These are phyloP conservation scores for Pasiphila rectangulata DNA, from an alignment of 2,888 invertebrate genomes.

Conservation along the genomic window DNA sequence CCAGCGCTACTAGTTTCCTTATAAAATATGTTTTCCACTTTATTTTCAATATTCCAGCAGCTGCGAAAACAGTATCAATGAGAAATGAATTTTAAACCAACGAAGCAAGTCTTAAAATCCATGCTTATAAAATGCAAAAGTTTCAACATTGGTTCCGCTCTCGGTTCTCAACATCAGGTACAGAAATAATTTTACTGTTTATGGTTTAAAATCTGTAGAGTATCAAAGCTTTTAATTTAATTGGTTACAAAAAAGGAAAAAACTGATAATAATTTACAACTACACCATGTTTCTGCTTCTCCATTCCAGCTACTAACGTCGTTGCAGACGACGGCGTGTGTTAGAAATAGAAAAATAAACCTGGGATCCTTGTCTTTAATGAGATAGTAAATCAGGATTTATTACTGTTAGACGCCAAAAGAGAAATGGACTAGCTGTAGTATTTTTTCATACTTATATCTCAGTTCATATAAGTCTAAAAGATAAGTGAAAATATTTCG, in stretches of 20 bases:
- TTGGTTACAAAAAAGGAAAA: slow-evolving; percentile 24
- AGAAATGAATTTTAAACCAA: background rate
- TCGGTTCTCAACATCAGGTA: slow-evolving; percentile 14
- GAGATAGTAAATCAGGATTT: too few relatives aligned
- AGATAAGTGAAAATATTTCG: too few relatives aligned
- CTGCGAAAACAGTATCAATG: background rate
- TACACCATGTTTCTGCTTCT: slow-evolving; percentile 23
- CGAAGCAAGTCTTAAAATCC: background rate
- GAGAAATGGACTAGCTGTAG: too few relatives aligned
- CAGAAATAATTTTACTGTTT: slow-evolving; percentile 12
- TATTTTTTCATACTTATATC: slow-evolving; percentile 1
- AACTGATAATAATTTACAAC: slow-evolving; percentile 25
- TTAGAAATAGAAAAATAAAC: slow-evolving; percentile 3
- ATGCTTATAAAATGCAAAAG: background rate
- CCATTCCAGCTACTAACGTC: slow-evolving; percentile 31
- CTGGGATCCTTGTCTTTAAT: too few relatives aligned
- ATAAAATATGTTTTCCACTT: background rate
- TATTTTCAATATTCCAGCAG: background rate
- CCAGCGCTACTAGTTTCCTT: background rate
- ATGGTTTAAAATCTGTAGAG: slow-evolving; percentile 8
- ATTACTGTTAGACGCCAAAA: too few relatives aligned
- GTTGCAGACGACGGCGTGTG: slow-evolving; percentile 18
- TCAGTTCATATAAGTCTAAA: too few relatives aligned
- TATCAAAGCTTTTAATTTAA: slow-evolving; percentile 21
- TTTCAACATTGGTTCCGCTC: background rate